phyloP scores from a whole-genome alignment of 2,888 invertebrate species.

The Ophion slaviceki region DNA sequence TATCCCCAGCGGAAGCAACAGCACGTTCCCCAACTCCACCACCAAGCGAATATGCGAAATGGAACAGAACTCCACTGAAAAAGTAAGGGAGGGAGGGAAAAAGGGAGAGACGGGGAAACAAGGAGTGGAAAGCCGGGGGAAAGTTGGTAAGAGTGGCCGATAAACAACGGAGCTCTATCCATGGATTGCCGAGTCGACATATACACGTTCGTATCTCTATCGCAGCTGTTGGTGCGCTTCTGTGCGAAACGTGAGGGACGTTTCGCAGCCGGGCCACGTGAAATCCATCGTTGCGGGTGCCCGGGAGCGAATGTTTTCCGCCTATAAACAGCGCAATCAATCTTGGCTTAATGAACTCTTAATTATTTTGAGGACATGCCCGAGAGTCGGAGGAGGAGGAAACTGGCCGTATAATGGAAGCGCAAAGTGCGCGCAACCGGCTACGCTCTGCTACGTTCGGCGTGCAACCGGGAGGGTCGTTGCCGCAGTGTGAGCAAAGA shows the following conservation, averaged over 20 bases:
- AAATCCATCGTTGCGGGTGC: constrained; percentile 31
- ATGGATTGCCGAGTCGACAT: constrained; percentile 72
- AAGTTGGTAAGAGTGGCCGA: constrained; percentile 72
- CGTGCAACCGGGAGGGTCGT: constrained; percentile 36
- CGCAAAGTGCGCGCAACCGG: constrained; percentile 81
- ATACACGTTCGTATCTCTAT: constrained; percentile 62
- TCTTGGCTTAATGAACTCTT: constrained; percentile 83
- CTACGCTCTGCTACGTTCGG: constrained; percentile 70
- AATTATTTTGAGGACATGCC: constrained; percentile 82
- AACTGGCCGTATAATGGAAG: constrained; percentile 83
- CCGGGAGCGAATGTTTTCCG: constrained; percentile 63
- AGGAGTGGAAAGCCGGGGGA: constrained; percentile 60
- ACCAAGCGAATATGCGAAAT: constrained; percentile 41
- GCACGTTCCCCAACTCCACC: constrained; percentile 54
- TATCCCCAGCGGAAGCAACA: constrained; percentile 50
- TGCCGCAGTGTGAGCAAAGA: constrained; percentile 49
- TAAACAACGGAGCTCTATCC: constrained; percentile 78
- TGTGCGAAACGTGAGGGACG: constrained; percentile 26
- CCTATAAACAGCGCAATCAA: constrained; percentile 81
- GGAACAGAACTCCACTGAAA: constrained; percentile 50
- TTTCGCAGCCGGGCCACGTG: constrained; percentile 25
- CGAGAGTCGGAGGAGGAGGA: constrained; percentile 73
- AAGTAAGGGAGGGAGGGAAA: constrained; percentile 50
- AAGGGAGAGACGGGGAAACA: constrained; percentile 57
- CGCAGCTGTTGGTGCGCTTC: constrained; percentile 31